A percentile compares a stretch with the other conserved stretches of the same genome.
Conservation (phyloP, 1,140 invertebrate species). For the Hyposmocoma kahamanoa region DNA sequence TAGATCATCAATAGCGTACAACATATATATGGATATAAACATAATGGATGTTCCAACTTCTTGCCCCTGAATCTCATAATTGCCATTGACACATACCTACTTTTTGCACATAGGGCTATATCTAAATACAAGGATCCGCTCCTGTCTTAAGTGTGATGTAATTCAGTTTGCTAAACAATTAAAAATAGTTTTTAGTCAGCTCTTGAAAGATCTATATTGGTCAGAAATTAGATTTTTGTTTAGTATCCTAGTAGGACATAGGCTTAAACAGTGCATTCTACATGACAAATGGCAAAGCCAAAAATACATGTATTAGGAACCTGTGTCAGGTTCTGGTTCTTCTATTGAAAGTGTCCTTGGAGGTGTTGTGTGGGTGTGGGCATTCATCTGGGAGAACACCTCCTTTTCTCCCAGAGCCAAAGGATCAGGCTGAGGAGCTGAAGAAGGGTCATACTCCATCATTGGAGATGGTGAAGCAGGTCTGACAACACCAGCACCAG, state of each 20-base stretch:
- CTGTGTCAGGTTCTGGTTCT: constrained; percentile 48
- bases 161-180: no score
- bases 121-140: no score
- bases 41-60: no score
- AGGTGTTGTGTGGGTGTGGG: constrained; percentile 50
- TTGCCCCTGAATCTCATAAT: no score
- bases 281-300: constrained; percentile 34
- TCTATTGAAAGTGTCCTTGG: constrained; percentile 49
- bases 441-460: constrained; percentile 59
- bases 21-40: no score
- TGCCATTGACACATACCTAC: no score
- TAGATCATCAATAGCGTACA: no score
- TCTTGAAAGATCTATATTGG: no score
- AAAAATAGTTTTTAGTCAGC: no score
- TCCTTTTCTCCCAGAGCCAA: constrained; percentile 67
- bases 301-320: constrained; percentile 57
- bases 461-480: constrained; percentile 62
- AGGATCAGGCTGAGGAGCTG: constrained; percentile 62
- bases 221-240: no score
- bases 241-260: background rate
- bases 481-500: constrained; percentile 44
- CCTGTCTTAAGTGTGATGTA: no score
- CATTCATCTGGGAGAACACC: constrained; percentile 64
- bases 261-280: constrained; percentile 32
- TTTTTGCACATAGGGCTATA: no score